Conservation (phyloP, 37 sponge, comb jelly and placozoan species). For the Aplysina aerophoba region DNA sequence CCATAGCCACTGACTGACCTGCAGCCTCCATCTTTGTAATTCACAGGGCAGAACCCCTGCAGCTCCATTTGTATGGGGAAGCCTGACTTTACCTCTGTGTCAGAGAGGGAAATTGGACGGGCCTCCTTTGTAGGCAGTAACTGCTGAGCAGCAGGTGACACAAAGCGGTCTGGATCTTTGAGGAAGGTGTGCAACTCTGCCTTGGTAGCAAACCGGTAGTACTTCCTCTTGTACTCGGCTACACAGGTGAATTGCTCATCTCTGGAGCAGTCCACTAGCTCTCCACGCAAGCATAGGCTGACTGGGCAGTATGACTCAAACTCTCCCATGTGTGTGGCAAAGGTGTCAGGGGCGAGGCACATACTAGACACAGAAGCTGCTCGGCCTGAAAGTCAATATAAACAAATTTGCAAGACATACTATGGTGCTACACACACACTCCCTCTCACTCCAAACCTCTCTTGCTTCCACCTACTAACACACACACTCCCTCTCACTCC, state of each 20-base stretch:
- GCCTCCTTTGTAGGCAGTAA: conserved; percentile 61
- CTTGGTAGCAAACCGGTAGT: conserved; percentile 74
- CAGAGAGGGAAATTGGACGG: conserved; percentile 61
- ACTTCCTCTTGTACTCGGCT: conserved; percentile 81
- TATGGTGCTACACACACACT: too few relatives aligned
- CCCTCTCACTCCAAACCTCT: too few relatives aligned
- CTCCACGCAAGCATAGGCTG: conserved; percentile 66
- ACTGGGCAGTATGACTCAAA: conserved; percentile 91
- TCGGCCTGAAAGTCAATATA: conserved; percentile 50
- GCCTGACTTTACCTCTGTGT: conserved; percentile 77
- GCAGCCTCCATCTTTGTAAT: conserved; percentile 82
- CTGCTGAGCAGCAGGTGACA: conserved; percentile 53
- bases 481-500: too few relatives aligned
- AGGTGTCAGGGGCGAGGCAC: conserved; percentile 90
- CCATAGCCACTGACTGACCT: conserved; percentile 42
- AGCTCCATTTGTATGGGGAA: conserved; percentile 89
- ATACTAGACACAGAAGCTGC: conserved; percentile 86
- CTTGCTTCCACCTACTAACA: too few relatives aligned
- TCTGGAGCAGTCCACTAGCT: conserved; percentile 84
- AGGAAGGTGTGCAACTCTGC: conserved; percentile 71
- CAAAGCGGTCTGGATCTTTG: conserved; percentile 70
- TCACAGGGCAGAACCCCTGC: conserved; percentile 93
- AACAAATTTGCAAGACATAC: too few relatives aligned
- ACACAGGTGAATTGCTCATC: conserved; percentile 59
- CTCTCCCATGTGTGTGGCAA: conserved; percentile 76